Evolutionary conservation across 1,140 invertebrate genomes (phyloP).

Genomic region (Lycorma delicatula): DNA sequence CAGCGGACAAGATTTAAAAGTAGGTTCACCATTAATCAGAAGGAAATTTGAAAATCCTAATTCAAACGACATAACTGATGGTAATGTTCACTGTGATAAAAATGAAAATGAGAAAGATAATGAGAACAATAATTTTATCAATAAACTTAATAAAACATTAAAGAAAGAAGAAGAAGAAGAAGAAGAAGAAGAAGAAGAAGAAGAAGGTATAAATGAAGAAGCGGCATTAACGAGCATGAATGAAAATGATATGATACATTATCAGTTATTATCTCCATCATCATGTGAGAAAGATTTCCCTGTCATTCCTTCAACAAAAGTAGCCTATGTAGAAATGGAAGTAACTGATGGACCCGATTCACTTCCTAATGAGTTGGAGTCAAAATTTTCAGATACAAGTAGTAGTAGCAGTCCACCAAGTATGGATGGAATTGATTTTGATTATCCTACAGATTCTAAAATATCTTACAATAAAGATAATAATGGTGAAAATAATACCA

Average conservation of each 20-base stretch:
- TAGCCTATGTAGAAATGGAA: slow-evolving; percentile 16
- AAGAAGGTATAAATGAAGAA: not conserved
- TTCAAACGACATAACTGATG: not conserved
- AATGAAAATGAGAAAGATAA: slow-evolving; percentile 1
- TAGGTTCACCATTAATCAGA: slow-evolving; percentile 57
- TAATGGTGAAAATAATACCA: slow-evolving; percentile 1
- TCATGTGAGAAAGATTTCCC: no score
- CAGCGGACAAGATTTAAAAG: slow-evolving; percentile 59
- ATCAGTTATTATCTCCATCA: not conserved
- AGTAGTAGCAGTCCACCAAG: slow-evolving; percentile 10
- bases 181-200: not conserved
- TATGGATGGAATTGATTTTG: slow-evolving; percentile 2
- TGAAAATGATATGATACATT: not conserved
- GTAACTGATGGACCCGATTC: slow-evolving; percentile 9
- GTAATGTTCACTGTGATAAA: slow-evolving; percentile 2
- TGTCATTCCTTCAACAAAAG: slow-evolving; percentile 8
- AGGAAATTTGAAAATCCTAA: slow-evolving; percentile 46
- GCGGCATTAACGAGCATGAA: no score
- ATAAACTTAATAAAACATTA: slow-evolving; percentile 15
- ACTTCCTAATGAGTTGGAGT: not conserved
- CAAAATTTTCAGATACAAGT: slow-evolving; percentile 4
- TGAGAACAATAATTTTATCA: slow-evolving; percentile 15
- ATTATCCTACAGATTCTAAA: slow-evolving; percentile 7
- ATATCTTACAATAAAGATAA: slow-evolving; percentile 12
- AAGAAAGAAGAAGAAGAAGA: slow-evolving; percentile 1